These are phyloP conservation scores for Cephus cinctus DNA, from an alignment of 1,140 invertebrate genomes.

Conservation along the genomic window DNA sequence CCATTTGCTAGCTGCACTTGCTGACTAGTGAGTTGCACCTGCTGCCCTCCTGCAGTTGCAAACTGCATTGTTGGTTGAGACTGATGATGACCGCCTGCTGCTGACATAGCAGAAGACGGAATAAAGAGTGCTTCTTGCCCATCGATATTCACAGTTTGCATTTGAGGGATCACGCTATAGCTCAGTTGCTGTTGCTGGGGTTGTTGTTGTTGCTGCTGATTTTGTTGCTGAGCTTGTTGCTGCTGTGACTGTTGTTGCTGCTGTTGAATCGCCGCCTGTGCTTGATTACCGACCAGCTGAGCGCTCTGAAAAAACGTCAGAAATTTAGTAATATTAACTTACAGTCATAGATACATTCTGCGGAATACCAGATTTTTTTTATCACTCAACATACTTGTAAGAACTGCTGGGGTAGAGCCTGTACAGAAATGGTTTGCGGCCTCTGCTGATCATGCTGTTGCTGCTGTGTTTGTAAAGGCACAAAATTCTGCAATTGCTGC, in stretches of 20 bases:
- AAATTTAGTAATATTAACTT: conserved; percentile 3
- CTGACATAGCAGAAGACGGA: conserved; percentile 61
- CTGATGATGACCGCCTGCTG: conserved; percentile 43
- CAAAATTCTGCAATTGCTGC: conserved; percentile 58
- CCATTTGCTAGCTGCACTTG: conserved; percentile 62
- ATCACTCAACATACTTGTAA: conserved; percentile 47
- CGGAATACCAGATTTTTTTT: not conserved
- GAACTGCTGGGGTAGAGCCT: conserved; percentile 59
- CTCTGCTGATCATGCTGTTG: conserved; percentile 51
- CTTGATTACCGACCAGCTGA: conserved; percentile 44
- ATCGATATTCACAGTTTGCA: conserved; percentile 89
- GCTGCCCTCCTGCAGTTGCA: conserved; percentile 50
- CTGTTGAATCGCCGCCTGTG: conserved; percentile 36
- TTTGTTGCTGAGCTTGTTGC: conserved; percentile 23
- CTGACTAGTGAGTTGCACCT: conserved; percentile 54
- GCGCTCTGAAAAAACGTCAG: conserved; percentile 31
- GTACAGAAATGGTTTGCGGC: conserved; percentile 55
- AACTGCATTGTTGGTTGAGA: conserved; percentile 49
- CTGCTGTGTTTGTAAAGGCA: conserved; percentile 52
- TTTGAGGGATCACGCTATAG: conserved; percentile 67
- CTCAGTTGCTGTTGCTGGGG: conserved; percentile 58
- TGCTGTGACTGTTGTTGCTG: conserved; percentile 25
- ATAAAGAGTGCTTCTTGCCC: conserved; percentile 91
- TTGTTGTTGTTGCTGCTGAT: conserved; percentile 49
- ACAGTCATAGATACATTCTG: conserved; percentile 6